Base-by-base conservation (phyloP, 2,888 invertebrate species). In the Leptothorax acervorum region DNA sequence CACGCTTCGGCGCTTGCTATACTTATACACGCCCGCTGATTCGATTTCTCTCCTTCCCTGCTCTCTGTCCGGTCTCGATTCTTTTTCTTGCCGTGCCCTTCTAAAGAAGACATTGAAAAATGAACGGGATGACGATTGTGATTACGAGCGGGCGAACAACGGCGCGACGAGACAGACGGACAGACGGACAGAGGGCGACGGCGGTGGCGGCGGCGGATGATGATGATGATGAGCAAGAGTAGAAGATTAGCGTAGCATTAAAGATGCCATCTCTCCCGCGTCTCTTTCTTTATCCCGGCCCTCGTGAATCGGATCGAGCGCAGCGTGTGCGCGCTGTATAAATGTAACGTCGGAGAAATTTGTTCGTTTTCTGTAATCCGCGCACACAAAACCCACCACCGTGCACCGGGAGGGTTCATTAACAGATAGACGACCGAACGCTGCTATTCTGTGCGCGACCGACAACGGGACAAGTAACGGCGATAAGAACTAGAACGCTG, bases 21-120 rank as follows among this genome's bases (percentile, higher is more conserved):
- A 81, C 86, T 85, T 82, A 23, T 23, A 23, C 82, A 85, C 86
- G 85, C 86, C 85, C 83, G 85, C 87, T 86, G 88, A 89, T 90
- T 89, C 84, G 84, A 90, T 85, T 86, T 83, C 85, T 66, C 68
- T 82, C 86, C 85, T 53, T 57, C 76, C 78, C 51, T 48, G 75
- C 76, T 84, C 42, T 84, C 31, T 9, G 82, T 82, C 85, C 83
- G 82, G 89, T 89, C 86, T 86, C 87, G 86, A 90, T 90, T 90
- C 88, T 85, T 87, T 86, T 86, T 89, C 87, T 85, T 86, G 89
- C 85, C 76, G 84, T 85, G 87, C 86, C 57, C 88, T 87, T 86
- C 91, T 90, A 90, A 91, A 90, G 91, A 91, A 91, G 91, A 91
- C 91, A 88, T 91, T 91, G 91, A 91, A 91, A 91, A 91, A 90